phyloP scores from a whole-genome alignment of 1,140 invertebrate genomes.

The Zaprionus tsacasi region DNA sequence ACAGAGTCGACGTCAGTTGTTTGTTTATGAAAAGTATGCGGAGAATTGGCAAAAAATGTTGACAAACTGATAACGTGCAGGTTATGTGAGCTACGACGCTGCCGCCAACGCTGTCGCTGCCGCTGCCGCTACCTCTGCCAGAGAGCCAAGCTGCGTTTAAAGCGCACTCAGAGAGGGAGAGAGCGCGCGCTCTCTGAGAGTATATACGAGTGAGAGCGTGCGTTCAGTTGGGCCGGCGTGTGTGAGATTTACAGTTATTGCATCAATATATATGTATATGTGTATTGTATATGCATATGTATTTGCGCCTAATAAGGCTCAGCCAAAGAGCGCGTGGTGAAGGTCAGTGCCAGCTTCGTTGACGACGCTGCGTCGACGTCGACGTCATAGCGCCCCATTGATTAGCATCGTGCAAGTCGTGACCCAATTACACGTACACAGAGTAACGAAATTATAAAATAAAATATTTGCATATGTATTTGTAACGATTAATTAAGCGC shows the following conservation, averaged over 20 bases:
- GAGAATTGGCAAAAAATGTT: slow-evolving; percentile 45
- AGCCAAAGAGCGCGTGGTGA: slow-evolving; percentile 29
- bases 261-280: slow-evolving; percentile 4
- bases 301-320: background rate
- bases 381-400: slow-evolving; percentile 17
- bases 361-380: background rate
- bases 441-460: background rate
- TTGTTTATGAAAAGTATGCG: slow-evolving; percentile 76
- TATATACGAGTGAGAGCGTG: background rate
- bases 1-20: slow-evolving; percentile 48
- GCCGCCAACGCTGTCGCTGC: background rate
- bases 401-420: slow-evolving; percentile 18
- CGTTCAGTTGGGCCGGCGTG: background rate
- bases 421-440: slow-evolving; percentile 29
- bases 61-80: slow-evolving; percentile 59
- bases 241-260: slow-evolving; percentile 19
- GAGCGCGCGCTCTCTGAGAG: background rate
- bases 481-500: slow-evolving; percentile 16
- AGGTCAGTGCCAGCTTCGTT: slow-evolving; percentile 45
- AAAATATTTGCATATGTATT: background rate
- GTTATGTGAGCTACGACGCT: slow-evolving; percentile 50
- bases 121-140: background rate
- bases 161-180: slow-evolving; percentile 18
- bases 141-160: slow-evolving; percentile 26
- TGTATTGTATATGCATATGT: background rate